Conservation (phyloP, 30 jellyfish, hydroid and myxozoan species). For the Turritopsis rubra region DNA sequence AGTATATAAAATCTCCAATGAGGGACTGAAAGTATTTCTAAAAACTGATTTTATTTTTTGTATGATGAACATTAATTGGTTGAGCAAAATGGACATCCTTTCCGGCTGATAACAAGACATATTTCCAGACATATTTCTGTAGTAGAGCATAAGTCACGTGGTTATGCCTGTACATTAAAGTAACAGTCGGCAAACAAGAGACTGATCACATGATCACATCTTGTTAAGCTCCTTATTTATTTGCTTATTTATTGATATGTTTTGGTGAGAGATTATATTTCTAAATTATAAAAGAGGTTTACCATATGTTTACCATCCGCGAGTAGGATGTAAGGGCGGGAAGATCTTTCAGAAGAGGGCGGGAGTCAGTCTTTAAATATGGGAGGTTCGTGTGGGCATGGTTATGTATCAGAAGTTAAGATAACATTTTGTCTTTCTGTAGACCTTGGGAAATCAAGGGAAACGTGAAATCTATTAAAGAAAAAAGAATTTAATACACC, state of each 20-base stretch:
- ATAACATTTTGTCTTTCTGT: too few species aligned
- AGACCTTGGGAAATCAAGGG: too few species aligned
- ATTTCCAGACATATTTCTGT: background rate
- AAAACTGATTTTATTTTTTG: background rate
- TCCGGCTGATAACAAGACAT: background rate
- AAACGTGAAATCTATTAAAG: too few species aligned
- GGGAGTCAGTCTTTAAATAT: background rate
- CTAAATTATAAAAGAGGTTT: too few species aligned
- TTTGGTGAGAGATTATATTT: background rate
- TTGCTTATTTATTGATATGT: too few species aligned
- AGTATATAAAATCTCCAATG: too few species aligned
- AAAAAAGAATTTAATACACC: too few species aligned
- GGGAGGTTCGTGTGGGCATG: too few species aligned
- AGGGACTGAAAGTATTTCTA: too few species aligned
- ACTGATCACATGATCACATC: background rate
- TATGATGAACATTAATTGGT: background rate
- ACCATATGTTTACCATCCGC: background rate
- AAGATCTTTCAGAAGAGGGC: background rate
- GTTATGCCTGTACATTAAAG: too few species aligned
- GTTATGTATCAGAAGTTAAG: too few species aligned
- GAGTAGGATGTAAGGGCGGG: background rate
- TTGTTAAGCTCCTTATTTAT: background rate
- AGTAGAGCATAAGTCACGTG: background rate
- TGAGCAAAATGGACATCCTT: background rate
- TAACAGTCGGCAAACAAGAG: background rate